Conservation (phyloP, 2,113 vertebrate genomes). For the Brachyhypopomus occidentalis region DNA sequence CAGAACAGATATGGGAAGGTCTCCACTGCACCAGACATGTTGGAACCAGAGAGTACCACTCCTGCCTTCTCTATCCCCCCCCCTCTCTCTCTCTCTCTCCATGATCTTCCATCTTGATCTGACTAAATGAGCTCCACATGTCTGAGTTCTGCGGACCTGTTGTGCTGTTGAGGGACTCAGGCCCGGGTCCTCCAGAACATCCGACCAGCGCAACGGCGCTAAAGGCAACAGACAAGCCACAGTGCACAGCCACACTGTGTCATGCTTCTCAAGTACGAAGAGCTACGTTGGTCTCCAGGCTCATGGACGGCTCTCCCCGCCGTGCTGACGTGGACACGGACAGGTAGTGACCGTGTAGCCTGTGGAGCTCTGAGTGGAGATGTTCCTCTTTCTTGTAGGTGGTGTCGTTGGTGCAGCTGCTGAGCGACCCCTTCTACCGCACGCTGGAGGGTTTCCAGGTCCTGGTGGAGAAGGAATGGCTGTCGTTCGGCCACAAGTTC, state of each 20-base stretch:
- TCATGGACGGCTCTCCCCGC: background rate
- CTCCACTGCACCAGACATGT: conserved; percentile 60
- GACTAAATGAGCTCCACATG: conserved; percentile 70
- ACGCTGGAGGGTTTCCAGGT: conserved; percentile 95
- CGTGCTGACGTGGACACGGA: no score
- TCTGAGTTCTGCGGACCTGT: background rate
- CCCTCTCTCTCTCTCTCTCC: conserved; percentile 56
- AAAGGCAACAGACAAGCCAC: background rate
- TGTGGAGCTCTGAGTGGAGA: background rate
- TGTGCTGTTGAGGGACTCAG: conserved; percentile 30
- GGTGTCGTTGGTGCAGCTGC: conserved; percentile 89
- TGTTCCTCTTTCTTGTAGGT: conserved; percentile 73
- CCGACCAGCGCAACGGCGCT: background rate
- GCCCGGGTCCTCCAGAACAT: background rate
- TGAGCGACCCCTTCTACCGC: conserved; percentile 95
- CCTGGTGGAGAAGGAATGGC: conserved; percentile 96
- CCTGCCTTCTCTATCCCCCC: conserved; percentile 54
- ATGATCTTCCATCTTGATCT: conserved; percentile 44
- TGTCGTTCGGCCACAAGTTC: conserved; percentile 97
- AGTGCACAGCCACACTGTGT: background rate
- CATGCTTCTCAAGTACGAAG: no score
- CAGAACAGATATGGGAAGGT: conserved; percentile 58
- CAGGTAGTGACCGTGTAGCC: no score
- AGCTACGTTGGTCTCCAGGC: background rate
- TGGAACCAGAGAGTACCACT: conserved; percentile 49